Evolutionary conservation across 2,888 invertebrate genomes (phyloP).

Genomic region (Harpalus rubripes): DNA sequence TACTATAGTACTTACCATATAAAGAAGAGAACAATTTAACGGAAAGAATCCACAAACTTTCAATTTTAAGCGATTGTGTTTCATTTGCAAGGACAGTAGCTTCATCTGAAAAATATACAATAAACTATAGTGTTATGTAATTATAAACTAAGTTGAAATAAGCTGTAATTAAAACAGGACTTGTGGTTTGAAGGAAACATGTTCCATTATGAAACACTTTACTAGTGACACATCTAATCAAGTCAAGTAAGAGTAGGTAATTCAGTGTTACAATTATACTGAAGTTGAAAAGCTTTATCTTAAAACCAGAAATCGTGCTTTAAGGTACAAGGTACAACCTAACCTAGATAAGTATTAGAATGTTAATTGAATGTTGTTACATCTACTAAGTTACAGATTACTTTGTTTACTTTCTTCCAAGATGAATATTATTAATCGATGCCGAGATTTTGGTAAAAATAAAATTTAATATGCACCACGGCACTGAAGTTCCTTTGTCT

Average conservation of each 20-base stretch:
- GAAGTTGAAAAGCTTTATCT: not conserved
- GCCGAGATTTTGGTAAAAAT: no score
- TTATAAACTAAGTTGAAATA: not conserved
- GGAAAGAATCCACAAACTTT: conserved; percentile 51
- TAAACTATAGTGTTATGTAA: not conserved
- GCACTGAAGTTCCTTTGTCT: no score
- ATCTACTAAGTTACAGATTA: no score
- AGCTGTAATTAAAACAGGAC: not conserved
- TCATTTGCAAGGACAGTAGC: conserved; percentile 36
- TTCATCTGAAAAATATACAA: conserved; percentile 27
- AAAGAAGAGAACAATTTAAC: conserved; percentile 9
- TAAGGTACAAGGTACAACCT: not conserved
- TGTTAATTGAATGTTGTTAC: not conserved
- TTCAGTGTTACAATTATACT: not conserved
- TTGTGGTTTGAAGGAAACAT: not conserved
- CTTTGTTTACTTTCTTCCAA: no score
- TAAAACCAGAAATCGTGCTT: not conserved
- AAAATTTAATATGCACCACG: no score
- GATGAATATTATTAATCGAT: no score
- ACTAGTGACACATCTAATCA: not conserved
- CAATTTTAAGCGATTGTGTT: conserved; percentile 31
- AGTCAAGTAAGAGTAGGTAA: not conserved
- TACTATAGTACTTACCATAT: conserved; percentile 28
- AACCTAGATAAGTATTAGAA: not conserved
- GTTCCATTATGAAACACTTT: not conserved